A percentile compares a stretch with the other conserved stretches of the same genome.
phyloP scores from a whole-genome alignment of 2,113 vertebrate genomes.

The Campylorhamphus procurvoides region DNA sequence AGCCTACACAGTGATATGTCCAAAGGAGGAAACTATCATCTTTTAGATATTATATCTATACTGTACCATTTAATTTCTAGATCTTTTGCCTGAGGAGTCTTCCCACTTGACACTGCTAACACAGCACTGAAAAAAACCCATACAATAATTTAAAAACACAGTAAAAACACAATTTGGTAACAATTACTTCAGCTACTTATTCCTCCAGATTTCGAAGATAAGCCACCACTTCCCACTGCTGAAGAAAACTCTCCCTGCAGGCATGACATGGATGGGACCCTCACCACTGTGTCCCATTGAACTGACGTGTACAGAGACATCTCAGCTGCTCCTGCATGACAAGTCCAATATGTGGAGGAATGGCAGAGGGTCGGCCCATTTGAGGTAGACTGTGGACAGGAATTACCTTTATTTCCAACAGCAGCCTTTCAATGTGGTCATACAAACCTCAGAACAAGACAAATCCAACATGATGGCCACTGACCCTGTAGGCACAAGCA shows the following conservation, averaged over 20 bases:
- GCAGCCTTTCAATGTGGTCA: background rate
- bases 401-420: background rate
- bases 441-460: background rate
- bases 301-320: background rate
- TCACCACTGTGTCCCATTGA: background rate
- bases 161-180: background rate
- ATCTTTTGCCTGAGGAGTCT: background rate
- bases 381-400: background rate
- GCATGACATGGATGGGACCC: background rate
- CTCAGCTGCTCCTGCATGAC: background rate
- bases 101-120: background rate
- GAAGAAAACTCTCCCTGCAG: background rate
- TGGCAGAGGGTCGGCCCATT: fast-evolving
- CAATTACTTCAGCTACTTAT: background rate
- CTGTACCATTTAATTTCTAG: background rate
- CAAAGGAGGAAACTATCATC: background rate
- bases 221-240: background rate
- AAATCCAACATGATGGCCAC: background rate
- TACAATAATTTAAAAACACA: background rate
- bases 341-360: background rate
- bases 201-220: background rate
- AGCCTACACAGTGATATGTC: background rate
- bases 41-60: background rate
- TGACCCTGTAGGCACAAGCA: background rate
- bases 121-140: background rate